These are phyloP conservation scores for Chromobotia macracanthus DNA, from an alignment of 2,797 vertebrate genomes.

Conservation along the genomic window DNA sequence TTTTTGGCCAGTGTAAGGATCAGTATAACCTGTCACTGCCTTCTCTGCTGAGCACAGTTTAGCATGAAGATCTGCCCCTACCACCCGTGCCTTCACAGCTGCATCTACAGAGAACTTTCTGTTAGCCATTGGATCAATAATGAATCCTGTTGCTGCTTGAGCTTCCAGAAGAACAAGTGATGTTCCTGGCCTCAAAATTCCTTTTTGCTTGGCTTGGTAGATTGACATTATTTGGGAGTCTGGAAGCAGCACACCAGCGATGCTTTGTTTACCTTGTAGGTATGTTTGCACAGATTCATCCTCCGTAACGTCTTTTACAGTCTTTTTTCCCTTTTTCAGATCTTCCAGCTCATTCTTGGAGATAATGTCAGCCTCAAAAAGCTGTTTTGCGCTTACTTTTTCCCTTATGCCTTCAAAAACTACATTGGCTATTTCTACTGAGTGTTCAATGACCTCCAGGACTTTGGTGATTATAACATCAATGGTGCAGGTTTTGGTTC, in stretches of 20 bases:
- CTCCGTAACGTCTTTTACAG: background rate
- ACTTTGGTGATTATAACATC: too few species aligned
- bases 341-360: too few species aligned
- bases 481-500: too few species aligned
- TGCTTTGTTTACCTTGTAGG: slow-evolving; percentile 1
- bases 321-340: background rate
- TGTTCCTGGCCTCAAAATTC: background rate
- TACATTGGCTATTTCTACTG: too few species aligned
- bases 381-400: too few species aligned
- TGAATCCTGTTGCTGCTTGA: background rate
- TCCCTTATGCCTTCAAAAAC: too few species aligned
- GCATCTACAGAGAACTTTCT: background rate
- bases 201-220: background rate
- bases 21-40: background rate
- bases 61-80: background rate
- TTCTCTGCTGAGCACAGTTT: background rate
- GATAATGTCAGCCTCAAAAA: too few species aligned
- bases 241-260: background rate
- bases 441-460: too few species aligned
- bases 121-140: background rate
- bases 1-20: background rate
- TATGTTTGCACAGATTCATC: background rate
- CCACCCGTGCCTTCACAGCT: background rate
- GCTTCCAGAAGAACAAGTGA: background rate
- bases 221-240: background rate